Base-by-base conservation (phyloP, 2,888 invertebrate species). In the Euspilapteryx auroguttella region DNA sequence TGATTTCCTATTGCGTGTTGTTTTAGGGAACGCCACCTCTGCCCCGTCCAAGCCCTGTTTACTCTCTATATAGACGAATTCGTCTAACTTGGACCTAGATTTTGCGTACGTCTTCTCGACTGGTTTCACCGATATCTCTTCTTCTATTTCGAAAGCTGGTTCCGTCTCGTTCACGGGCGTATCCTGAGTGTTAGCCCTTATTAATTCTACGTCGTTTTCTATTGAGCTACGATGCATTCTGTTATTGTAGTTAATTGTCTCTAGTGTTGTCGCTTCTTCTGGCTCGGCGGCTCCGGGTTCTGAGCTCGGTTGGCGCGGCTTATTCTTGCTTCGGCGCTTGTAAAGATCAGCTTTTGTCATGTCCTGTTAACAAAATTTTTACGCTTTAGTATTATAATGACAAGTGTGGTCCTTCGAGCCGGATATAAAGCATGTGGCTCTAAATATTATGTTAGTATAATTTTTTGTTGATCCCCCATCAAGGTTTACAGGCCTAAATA, bases 271-370 rank as follows among this genome's bases (percentile, higher is more conserved):
- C 3, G 29, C 25, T 2, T 34, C 34, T 4, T 45, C 47, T 0
- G 12, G 44, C 4, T 14, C 2, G 2, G 58, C 54, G 2, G 61
- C 48, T 2, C 47, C 40, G 0, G 62, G 46, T 22, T 61, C 62
- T 2, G 56, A 53, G 0, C 53, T 55, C 1, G 62, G 62, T 10
- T 49, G 44, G 3, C 64, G 41, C 21, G 55, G 63, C 36, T 65
- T 73, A 47, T 54, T 68, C 38, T 73, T 75, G 46, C 49, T 65
- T 14, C 73, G 51, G 1, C 73, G 65, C 32, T 73, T 69, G 55
- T 73, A 73, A 1, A 75, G 53, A 9, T 73, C 68, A 0, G 73
- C 73, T 49, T 73, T 69, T 30, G 73, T 73, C 73, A 73, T 73
- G 41, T 75, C 73, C 73, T 75, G 55, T 21, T 27, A 35, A 32